Conservation (phyloP, 2,888 invertebrate species). For the Chromoteleia sp. region DNA sequence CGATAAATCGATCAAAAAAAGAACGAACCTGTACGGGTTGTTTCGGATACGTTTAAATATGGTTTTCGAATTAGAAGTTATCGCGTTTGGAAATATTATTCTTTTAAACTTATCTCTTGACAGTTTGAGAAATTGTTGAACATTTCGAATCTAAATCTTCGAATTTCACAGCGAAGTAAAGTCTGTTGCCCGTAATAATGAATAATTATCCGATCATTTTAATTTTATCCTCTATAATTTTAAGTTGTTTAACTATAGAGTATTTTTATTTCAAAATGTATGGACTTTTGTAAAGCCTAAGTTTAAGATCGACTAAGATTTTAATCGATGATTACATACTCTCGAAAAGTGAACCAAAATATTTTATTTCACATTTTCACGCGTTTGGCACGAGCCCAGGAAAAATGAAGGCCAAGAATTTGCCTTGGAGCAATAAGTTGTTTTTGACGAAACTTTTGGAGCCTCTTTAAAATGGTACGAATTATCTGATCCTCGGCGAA, state of each 20-base stretch:
- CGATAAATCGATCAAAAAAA: conserved; percentile 41
- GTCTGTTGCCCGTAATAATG: no score
- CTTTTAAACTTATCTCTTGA: not conserved
- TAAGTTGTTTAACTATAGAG: no score
- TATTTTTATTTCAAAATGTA: no score
- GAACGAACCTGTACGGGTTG: not conserved
- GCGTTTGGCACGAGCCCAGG: conserved; percentile 34
- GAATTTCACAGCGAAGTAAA: no score
- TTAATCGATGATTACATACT: not conserved
- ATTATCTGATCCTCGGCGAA: conserved; percentile 12
- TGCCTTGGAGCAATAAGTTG: conserved; percentile 52
- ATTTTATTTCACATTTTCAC: conserved; percentile 23
- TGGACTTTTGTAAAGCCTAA: no score
- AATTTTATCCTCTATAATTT: no score
- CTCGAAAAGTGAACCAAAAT: not conserved
- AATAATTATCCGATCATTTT: no score
- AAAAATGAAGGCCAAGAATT: conserved; percentile 61
- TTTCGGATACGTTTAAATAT: not conserved
- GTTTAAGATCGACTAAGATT: no score
- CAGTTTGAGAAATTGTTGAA: not conserved
- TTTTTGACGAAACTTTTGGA: conserved; percentile 56
- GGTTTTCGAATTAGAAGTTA: not conserved
- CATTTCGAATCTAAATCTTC: not conserved
- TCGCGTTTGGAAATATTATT: not conserved
- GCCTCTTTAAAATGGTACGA: conserved; percentile 33